phyloP scores from a whole-genome alignment of 35 echinoderm and acorn worm genomes.

The Heliocidaris tuberculata region DNA sequence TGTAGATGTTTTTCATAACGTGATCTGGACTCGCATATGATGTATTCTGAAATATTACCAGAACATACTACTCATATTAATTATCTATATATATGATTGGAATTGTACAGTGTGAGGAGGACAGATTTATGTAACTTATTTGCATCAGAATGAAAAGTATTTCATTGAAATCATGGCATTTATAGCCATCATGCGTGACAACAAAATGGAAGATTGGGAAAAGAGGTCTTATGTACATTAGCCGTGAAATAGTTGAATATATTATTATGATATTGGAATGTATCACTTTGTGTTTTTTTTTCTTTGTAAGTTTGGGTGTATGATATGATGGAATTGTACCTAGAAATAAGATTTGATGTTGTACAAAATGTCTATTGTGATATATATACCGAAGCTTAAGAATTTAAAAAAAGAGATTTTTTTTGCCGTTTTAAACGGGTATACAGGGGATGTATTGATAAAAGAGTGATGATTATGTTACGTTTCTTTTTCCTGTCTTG shows the following conservation, averaged over 20 bases:
- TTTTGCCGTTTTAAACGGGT: slow-evolving; percentile 35
- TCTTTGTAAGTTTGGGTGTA: slow-evolving; percentile 32
- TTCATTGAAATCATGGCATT: neutral
- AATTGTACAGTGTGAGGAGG: neutral
- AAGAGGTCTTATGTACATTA: neutral
- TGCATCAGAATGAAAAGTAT: neutral
- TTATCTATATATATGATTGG: neutral
- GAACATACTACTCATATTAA: slow-evolving; percentile 1
- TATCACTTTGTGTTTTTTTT: neutral
- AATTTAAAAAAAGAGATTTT: neutral
- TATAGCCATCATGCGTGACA: neutral
- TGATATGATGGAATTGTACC: slow-evolving; percentile 12
- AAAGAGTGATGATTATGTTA: neutral
- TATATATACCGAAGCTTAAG: slow-evolving; percentile 27
- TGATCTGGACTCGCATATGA: neutral
- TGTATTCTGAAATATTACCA: slow-evolving; percentile 5
- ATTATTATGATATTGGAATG: neutral
- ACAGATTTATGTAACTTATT: too few species aligned
- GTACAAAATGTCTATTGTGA: slow-evolving; percentile 14
- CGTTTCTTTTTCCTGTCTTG: slow-evolving; percentile 24
- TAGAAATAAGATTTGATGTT: slow-evolving; percentile 26
- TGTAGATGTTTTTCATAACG: neutral
- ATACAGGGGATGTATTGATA: slow-evolving; percentile 11
- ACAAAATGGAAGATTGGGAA: neutral
- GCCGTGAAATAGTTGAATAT: slow-evolving; percentile 3